Evolutionary conservation across 2,888 invertebrate genomes (phyloP).

Genomic region (Syrista parreyssii): DNA sequence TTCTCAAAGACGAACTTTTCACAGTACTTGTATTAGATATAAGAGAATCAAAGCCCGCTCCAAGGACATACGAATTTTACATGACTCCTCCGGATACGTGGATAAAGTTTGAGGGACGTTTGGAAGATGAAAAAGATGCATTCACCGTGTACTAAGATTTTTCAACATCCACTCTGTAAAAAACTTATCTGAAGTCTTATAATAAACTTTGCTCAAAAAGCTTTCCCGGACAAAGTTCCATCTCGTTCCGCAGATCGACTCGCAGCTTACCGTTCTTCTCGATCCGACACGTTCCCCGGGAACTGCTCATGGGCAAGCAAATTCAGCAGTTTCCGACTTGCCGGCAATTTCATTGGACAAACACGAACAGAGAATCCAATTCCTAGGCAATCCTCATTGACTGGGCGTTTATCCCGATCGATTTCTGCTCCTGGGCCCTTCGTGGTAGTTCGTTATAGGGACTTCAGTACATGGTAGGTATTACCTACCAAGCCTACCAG

Average conservation of each 20-base stretch:
- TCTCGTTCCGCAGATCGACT: background rate
- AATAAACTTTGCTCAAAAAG: background rate
- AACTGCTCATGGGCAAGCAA: background rate
- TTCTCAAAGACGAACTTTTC: background rate
- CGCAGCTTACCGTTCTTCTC: background rate
- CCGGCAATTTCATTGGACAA: background rate
- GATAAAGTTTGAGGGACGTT: background rate
- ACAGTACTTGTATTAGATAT: background rate
- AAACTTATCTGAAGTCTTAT: background rate
- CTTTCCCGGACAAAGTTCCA: background rate
- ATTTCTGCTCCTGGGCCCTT: background rate
- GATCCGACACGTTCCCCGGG: background rate
- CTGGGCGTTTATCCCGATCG: background rate
- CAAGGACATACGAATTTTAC: background rate
- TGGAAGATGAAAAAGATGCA: background rate
- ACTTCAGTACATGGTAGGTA: background rate
- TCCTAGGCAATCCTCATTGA: background rate
- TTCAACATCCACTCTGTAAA: background rate
- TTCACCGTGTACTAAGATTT: background rate
- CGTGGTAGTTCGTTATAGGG: background rate
- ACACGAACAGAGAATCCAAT: background rate
- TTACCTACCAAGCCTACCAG: background rate
- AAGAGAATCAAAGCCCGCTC: background rate
- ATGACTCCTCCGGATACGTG: background rate
- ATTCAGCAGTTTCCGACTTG: background rate